Conservation (phyloP, 2,888 invertebrate species). For the Caenorhabditis macrosperma region DNA sequence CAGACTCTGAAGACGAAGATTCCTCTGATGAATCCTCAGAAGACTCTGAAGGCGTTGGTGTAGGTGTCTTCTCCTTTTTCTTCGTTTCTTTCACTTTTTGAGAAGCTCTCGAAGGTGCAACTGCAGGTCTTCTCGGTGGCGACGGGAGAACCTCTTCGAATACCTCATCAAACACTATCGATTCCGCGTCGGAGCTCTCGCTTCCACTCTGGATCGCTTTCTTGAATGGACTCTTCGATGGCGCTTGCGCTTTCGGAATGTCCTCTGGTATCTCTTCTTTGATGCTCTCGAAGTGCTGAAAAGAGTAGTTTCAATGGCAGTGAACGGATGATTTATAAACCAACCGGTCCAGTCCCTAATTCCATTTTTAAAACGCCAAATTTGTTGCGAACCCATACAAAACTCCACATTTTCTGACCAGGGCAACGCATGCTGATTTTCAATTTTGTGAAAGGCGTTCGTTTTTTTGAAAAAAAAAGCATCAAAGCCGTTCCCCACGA, state of each 20-base stretch:
- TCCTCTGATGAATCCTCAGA: background rate
- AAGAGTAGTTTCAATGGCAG: too few relatives aligned
- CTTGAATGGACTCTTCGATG: constrained; percentile 60
- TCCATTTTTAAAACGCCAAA: too few relatives aligned
- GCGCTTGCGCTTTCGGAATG: constrained; percentile 1
- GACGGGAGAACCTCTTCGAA: constrained; percentile 40
- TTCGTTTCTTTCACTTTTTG: background rate
- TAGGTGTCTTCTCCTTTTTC: constrained; percentile 26
- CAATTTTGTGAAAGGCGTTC: too few relatives aligned
- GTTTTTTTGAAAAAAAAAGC: too few relatives aligned
- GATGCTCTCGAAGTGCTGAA: constrained; percentile 35
- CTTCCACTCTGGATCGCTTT: constrained; percentile 57
- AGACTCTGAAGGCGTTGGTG: background rate
- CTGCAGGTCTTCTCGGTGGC: constrained; percentile 16
- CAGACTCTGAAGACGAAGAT: constrained; percentile 1
- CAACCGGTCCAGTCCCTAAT: too few relatives aligned
- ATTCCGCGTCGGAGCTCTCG: constrained; percentile 62
- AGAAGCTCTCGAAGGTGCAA: background rate
- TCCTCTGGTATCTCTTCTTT: constrained; percentile 39
- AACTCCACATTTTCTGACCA: too few relatives aligned
- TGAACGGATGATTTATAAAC: background rate
- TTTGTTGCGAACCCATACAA: too few relatives aligned
- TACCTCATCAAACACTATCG: constrained; percentile 62
- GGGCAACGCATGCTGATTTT: too few relatives aligned
- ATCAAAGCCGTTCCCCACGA: too few relatives aligned